phyloP scores from a whole-genome alignment of 2,797 vertebrate species.

The Pangasius sanitwongsei region DNA sequence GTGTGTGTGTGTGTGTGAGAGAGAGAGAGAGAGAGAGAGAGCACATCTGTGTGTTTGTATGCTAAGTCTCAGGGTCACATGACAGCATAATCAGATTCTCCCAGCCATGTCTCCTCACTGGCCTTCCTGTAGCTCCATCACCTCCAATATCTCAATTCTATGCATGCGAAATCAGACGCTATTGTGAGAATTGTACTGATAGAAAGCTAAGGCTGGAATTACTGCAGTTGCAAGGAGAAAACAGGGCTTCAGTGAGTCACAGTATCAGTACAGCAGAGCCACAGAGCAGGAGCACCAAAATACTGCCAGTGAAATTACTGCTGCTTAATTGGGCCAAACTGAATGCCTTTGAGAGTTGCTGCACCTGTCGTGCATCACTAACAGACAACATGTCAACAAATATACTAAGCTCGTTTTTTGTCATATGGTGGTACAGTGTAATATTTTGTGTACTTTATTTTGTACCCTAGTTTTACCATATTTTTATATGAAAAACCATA shows the following conservation, averaged over 20 bases:
- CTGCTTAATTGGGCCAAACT: slow-evolving; percentile 52
- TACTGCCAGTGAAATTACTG: slow-evolving; percentile 51
- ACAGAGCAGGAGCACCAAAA: slow-evolving; percentile 25
- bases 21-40: neutral
- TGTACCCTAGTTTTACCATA: neutral
- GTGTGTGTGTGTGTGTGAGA: neutral
- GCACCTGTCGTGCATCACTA: slow-evolving; percentile 47
- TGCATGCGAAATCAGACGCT: slow-evolving; percentile 72
- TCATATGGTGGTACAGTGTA: slow-evolving; percentile 45
- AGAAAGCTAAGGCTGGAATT: slow-evolving; percentile 56
- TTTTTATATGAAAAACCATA: neutral
- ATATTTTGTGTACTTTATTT: slow-evolving; percentile 41
- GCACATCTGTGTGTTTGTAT: slow-evolving; percentile 9
- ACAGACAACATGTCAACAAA: slow-evolving; percentile 51
- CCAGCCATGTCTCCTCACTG: slow-evolving; percentile 54
- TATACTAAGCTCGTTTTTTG: slow-evolving; percentile 34
- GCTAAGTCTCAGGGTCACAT: slow-evolving; percentile 58
- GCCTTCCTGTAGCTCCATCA: slow-evolving; percentile 65
- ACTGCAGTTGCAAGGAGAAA: slow-evolving; percentile 51
- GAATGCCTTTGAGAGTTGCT: slow-evolving; percentile 46
- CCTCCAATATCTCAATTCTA: slow-evolving; percentile 65
- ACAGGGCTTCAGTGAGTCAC: slow-evolving; percentile 45
- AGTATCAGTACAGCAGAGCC: slow-evolving; percentile 3
- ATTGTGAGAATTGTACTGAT: slow-evolving; percentile 61
- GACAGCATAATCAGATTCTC: slow-evolving; percentile 75